These are phyloP conservation scores for Festucalex cinctus DNA, from an alignment of 2,113 vertebrate species.

Conservation along the genomic window DNA sequence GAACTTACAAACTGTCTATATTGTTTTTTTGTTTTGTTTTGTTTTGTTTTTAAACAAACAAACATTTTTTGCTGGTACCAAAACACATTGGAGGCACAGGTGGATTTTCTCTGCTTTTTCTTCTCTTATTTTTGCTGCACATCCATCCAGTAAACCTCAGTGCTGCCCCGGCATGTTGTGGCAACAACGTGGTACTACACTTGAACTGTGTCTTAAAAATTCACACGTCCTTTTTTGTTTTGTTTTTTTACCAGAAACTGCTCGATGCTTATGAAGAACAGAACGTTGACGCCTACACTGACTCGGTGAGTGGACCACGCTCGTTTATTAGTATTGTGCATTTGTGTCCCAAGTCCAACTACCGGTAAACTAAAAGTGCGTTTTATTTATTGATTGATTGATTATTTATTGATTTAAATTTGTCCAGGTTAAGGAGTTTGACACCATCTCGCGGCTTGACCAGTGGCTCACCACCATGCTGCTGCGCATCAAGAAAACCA, in stretches of 20 bases:
- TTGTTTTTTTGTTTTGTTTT: too few species aligned
- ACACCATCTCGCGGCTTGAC: conserved; percentile 88
- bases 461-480: conserved; percentile 96
- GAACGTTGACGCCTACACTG: conserved; percentile 86
- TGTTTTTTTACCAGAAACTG: conserved; percentile 76
- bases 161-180: too few species aligned
- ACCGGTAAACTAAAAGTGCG: background rate
- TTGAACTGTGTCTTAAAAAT: too few species aligned
- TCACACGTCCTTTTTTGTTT: too few species aligned
- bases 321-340: background rate
- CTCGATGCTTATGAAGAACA: conserved; percentile 88
- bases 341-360: background rate
- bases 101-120: too few species aligned
- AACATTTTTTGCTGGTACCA: too few species aligned
- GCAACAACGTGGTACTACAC: too few species aligned
- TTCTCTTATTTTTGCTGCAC: too few species aligned
- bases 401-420: background rate
- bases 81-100: too few species aligned
- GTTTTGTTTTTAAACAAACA: too few species aligned
- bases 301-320: conserved; percentile 73
- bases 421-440: conserved; percentile 87
- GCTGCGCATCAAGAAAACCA: conserved; percentile 92
- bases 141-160: too few species aligned
- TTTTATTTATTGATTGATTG: background rate
- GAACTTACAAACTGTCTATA: background rate